phyloP scores from a whole-genome alignment of 2,113 vertebrate species.

The Symphodus melops region DNA sequence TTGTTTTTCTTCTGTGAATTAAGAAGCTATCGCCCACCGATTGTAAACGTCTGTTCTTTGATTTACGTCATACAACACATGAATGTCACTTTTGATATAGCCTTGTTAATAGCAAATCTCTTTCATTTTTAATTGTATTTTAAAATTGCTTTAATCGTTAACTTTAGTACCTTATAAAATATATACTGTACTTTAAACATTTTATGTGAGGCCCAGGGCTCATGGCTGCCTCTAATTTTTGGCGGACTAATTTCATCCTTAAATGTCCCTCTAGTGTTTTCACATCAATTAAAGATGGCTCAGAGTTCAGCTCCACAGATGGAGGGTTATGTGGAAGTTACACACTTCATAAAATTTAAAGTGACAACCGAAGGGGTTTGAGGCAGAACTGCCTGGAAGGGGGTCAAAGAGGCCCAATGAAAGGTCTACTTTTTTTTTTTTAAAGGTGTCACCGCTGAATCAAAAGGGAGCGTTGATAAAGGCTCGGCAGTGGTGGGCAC shows the following conservation, averaged over 20 bases:
- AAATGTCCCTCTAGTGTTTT: constrained; percentile 58
- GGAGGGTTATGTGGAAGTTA: constrained; percentile 2
- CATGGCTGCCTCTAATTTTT: constrained; percentile 39
- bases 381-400: background rate
- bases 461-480: too few relatives aligned
- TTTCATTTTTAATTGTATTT: constrained; percentile 59
- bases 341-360: constrained; percentile 12
- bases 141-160: constrained; percentile 55
- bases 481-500: too few relatives aligned
- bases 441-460: too few relatives aligned
- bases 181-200: constrained; percentile 71
- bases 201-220: constrained; percentile 61
- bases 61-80: constrained; percentile 45
- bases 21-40: constrained; percentile 32
- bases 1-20: background rate
- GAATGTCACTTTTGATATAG: constrained; percentile 20
- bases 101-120: constrained; percentile 40
- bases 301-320: constrained; percentile 24
- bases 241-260: constrained; percentile 50
- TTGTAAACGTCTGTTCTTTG: constrained; percentile 24
- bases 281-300: constrained; percentile 67
- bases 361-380: background rate
- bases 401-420: background rate
- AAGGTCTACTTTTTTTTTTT: too few relatives aligned
- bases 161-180: constrained; percentile 63